Conservation (phyloP, 2,113 vertebrate species). For the Balaenoptera acutorostrata region DNA sequence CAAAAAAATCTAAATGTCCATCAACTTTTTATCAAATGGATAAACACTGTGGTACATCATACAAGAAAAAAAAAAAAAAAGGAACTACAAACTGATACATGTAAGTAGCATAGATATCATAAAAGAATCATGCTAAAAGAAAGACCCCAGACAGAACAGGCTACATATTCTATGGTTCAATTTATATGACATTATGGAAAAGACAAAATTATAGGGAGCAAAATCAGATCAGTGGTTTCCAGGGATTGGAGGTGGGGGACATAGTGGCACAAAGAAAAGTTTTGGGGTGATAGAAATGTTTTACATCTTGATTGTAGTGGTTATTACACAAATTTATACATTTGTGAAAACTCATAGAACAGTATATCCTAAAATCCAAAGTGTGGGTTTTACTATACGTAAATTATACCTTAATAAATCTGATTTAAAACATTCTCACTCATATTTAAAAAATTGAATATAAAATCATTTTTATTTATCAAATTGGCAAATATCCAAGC, state of each 20-base stretch:
- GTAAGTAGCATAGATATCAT: background rate
- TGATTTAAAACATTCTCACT: background rate
- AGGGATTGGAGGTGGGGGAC: background rate
- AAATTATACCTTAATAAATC: background rate
- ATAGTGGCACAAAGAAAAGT: background rate
- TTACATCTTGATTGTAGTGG: background rate
- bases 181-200: background rate
- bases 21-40: background rate
- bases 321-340: background rate
- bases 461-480: background rate
- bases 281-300: background rate
- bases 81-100: background rate
- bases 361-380: background rate
- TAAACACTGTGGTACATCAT: background rate
- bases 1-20: background rate
- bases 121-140: background rate
- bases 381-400: background rate
- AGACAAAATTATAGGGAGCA: background rate
- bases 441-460: background rate
- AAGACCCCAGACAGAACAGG: background rate
- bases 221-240: background rate
- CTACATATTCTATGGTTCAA: background rate
- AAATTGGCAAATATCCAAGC: background rate
- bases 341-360: background rate
- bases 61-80: background rate